Percentiles rank a stretch among this genome's conserved stretches.
Evolutionary conservation across 2,888 invertebrate species (phyloP).

Genomic region (Chrysolina americana): DNA sequence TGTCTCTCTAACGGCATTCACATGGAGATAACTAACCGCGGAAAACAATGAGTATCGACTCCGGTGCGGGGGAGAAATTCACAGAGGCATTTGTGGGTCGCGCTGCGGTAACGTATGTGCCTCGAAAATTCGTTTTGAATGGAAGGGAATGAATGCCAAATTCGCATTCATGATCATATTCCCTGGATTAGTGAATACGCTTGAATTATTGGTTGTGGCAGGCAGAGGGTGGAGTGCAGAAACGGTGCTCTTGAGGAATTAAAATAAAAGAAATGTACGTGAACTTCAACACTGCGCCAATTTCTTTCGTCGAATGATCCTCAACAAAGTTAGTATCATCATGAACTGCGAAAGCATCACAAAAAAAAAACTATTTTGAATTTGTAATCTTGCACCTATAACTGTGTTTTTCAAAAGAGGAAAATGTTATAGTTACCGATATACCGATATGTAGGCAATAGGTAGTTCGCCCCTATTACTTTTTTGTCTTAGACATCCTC

Average conservation of each 20-base stretch:
- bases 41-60: not conserved
- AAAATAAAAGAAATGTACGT: not conserved
- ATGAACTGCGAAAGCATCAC: too few species aligned
- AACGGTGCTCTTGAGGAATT: not conserved
- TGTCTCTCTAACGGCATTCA: not conserved
- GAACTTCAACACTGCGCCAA: too few species aligned
- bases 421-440: too few species aligned
- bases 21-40: not conserved
- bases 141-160: not conserved
- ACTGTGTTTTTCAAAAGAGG: too few species aligned
- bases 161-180: not conserved
- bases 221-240: not conserved
- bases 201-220: not conserved
- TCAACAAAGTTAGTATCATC: too few species aligned
- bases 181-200: not conserved
- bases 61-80: not conserved
- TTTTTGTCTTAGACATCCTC: too few species aligned
- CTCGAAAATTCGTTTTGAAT: not conserved
- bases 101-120: not conserved
- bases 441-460: too few species aligned
- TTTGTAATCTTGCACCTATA: too few species aligned
- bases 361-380: too few species aligned
- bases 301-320: too few species aligned
- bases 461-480: too few species aligned
- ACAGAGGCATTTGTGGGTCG: not conserved